phyloP scores from a whole-genome alignment of 2,888 invertebrate species.

The Harpalus rubripes region DNA sequence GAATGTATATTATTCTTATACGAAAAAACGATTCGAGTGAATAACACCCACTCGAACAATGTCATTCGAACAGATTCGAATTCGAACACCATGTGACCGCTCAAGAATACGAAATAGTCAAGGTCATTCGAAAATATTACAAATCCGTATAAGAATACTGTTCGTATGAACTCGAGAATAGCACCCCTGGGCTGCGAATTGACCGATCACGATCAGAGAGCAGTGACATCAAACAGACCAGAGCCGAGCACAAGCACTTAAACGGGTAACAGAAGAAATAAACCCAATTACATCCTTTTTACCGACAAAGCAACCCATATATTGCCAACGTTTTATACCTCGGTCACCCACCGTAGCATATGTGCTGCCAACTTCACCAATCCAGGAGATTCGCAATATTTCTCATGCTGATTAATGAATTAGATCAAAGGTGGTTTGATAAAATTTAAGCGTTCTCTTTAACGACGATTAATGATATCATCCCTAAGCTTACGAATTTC shows the following conservation, averaged over 20 bases:
- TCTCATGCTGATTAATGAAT: slow-evolving; percentile 38
- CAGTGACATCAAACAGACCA: slow-evolving; percentile 43
- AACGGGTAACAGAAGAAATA: slow-evolving; percentile 56
- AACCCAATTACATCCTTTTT: slow-evolving; percentile 53
- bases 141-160: too few species aligned
- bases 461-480: slow-evolving; percentile 40
- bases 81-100: too few species aligned
- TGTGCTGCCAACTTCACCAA: neutral
- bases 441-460: slow-evolving; percentile 26
- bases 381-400: slow-evolving; percentile 8
- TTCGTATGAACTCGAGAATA: too few species aligned
- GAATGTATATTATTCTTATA: too few species aligned
- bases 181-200: slow-evolving; percentile 32
- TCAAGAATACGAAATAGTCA: too few species aligned
- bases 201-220: slow-evolving; percentile 53
- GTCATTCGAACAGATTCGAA: too few species aligned
- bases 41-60: too few species aligned
- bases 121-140: too few species aligned
- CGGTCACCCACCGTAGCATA: neutral
- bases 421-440: slow-evolving; percentile 24
- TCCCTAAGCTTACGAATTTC: slow-evolving; percentile 7
- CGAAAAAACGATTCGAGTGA: too few species aligned
- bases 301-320: slow-evolving; percentile 41
- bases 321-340: slow-evolving; percentile 29
- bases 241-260: slow-evolving; percentile 37